Evolutionary conservation across 2,888 invertebrate genomes (phyloP).

Genomic region (Blera fallax): DNA sequence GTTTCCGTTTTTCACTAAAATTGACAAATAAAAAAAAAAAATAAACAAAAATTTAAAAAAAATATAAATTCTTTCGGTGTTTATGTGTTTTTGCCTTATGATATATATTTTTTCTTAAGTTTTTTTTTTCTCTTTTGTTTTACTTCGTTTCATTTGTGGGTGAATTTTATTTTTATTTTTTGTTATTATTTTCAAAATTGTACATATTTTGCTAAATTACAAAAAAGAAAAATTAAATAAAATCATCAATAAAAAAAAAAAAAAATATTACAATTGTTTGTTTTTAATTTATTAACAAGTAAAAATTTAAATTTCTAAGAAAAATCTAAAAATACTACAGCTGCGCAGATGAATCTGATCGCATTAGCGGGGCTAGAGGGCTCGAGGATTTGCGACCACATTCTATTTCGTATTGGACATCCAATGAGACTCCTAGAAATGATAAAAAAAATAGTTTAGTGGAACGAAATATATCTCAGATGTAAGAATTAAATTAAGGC

Average conservation of each 20-base stretch:
- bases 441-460: background rate
- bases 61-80: conserved; percentile 36
- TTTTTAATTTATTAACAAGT: conserved; percentile 62
- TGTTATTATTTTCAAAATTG: conserved; percentile 36
- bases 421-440: conserved; percentile 85
- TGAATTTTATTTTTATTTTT: background rate
- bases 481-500: too few relatives aligned
- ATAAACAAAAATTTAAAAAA: conserved; percentile 8
- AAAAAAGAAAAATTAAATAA: conserved; percentile 14
- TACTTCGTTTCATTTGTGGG: background rate
- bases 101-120: background rate
- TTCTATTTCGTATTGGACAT: conserved; percentile 92
- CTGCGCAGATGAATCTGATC: conserved; percentile 88
- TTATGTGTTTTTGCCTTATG: conserved; percentile 14
- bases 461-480: too few relatives aligned
- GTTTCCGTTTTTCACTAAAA: conserved; percentile 6
- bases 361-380: conserved; percentile 90
- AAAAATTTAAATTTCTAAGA: conserved; percentile 58
- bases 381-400: conserved; percentile 89
- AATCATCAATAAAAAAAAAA: conserved; percentile 56
- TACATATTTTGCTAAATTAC: conserved; percentile 60
- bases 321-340: conserved; percentile 83
- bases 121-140: background rate
- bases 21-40: background rate
- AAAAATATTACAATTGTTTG: conserved; percentile 42